These are phyloP conservation scores for Trichogramma dendrolimi DNA, from an alignment of 2,888 invertebrate genomes.

Conservation along the genomic window DNA sequence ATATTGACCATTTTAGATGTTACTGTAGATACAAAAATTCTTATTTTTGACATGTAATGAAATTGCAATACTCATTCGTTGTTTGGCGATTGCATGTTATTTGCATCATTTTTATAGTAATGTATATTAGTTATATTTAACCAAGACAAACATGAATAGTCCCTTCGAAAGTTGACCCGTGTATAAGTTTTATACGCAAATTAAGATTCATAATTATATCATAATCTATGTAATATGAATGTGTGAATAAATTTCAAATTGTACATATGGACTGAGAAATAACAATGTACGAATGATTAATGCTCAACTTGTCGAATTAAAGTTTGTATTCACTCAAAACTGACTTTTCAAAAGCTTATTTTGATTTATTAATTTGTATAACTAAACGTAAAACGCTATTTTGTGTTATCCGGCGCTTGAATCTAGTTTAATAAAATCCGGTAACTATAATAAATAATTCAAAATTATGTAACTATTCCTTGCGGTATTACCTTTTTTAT, in stretches of 20 bases:
- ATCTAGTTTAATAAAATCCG: too few relatives aligned
- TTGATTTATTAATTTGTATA: too few relatives aligned
- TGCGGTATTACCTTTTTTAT: too few relatives aligned
- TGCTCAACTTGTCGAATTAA: too few relatives aligned
- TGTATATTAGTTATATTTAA: not conserved
- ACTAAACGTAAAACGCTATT: too few relatives aligned
- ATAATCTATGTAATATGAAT: slow-evolving; percentile 20
- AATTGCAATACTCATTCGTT: slow-evolving; percentile 24
- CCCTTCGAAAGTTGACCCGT: not conserved
- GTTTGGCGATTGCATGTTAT: slow-evolving; percentile 14
- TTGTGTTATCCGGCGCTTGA: too few relatives aligned
- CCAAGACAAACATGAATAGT: not conserved
- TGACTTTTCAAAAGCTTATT: too few relatives aligned
- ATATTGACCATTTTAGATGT: slow-evolving; percentile 11
- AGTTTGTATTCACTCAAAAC: too few relatives aligned
- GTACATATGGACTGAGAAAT: slow-evolving; percentile 16
- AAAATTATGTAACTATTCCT: too few relatives aligned
- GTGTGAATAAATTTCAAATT: slow-evolving; percentile 21
- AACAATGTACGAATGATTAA: too few relatives aligned
- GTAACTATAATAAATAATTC: too few relatives aligned
- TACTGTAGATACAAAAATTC: slow-evolving; percentile 16
- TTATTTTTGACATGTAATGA: slow-evolving; percentile 21
- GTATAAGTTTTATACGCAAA: slow-evolving; percentile 12
- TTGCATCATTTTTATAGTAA: slow-evolving; percentile 1
- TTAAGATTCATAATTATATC: slow-evolving; percentile 16